Conservation (phyloP, 1,140 invertebrate species). For the Halictus rubicundus region DNA sequence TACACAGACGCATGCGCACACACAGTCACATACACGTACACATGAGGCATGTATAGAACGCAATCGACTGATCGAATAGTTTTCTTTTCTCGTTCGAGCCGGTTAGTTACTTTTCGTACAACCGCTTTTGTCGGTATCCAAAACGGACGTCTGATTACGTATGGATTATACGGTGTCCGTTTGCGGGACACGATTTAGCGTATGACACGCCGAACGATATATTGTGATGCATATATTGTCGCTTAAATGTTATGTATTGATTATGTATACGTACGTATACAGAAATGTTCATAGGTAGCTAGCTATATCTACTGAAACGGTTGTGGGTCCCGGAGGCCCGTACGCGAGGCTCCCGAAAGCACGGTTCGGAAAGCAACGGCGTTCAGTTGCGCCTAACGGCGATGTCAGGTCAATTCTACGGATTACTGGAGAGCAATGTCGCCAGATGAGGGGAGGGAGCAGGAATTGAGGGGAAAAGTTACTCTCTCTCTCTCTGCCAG, state of each 20-base stretch:
- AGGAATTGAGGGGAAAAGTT: no score
- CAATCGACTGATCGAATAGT: conserved; percentile 64
- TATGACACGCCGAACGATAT: conserved; percentile 33
- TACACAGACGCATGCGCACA: not conserved
- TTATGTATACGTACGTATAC: conserved; percentile 49
- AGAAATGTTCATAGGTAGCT: conserved; percentile 59
- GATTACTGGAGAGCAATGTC: no score
- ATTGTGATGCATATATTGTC: conserved; percentile 61
- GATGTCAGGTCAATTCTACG: no score
- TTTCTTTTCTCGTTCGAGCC: conserved; percentile 53
- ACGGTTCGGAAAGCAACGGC: no score
- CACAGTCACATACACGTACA: not conserved
- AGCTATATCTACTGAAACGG: conserved; percentile 39
- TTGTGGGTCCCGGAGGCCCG: not conserved
- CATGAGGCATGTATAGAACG: conserved; percentile 31
- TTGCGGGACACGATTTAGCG: not conserved
- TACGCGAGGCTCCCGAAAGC: not conserved
- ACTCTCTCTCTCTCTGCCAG: no score
- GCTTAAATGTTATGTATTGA: conserved; percentile 64
- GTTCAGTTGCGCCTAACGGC: no score
- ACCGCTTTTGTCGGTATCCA: conserved; percentile 66
- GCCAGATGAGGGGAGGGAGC: no score
- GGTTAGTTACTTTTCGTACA: conserved; percentile 66
- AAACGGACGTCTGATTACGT: conserved; percentile 50
- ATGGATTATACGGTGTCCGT: conserved; percentile 20